Evolutionary conservation across 1,140 invertebrate species (phyloP).

Genomic region (Atta cephalotes): DNA sequence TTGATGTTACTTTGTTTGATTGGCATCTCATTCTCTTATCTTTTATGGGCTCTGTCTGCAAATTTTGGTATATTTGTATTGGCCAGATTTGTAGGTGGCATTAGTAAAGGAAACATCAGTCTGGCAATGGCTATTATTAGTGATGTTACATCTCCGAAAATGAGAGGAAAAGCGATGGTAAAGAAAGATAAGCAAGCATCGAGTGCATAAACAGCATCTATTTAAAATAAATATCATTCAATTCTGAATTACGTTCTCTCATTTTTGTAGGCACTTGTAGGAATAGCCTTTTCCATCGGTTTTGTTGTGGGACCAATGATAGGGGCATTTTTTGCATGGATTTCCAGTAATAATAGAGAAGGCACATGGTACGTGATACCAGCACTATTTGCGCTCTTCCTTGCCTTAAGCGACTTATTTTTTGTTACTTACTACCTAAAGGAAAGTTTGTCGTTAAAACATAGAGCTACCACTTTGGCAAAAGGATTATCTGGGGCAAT

Average conservation of each 20-base stretch:
- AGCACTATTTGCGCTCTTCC: constrained; percentile 93
- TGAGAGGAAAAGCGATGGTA: constrained; percentile 97
- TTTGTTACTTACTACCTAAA: constrained; percentile 92
- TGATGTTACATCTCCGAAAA: constrained; percentile 94
- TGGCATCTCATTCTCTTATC: constrained; percentile 94
- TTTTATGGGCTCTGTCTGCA: constrained; percentile 95
- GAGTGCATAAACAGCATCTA: constrained; percentile 45
- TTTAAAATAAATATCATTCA: not conserved
- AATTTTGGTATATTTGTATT: constrained; percentile 97
- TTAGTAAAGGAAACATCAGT: constrained; percentile 98
- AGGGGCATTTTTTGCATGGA: constrained; percentile 95
- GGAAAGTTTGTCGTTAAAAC: constrained; percentile 94
- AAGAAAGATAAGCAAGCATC: constrained; percentile 45
- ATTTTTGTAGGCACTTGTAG: constrained; percentile 94
- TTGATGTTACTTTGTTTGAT: constrained; percentile 94
- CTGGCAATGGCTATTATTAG: constrained; percentile 98
- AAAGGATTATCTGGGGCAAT: constrained; percentile 90
- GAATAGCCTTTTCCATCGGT: constrained; percentile 98
- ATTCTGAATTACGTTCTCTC: constrained; percentile 22
- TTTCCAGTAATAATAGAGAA: constrained; percentile 87
- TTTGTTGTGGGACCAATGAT: constrained; percentile 98
- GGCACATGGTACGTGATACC: constrained; percentile 93
- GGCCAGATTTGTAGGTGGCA: constrained; percentile 96
- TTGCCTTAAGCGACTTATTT: constrained; percentile 93
- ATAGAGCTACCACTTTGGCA: constrained; percentile 89